These are phyloP conservation scores for Channa striata DNA, from an alignment of 2,797 vertebrate species.

Conservation along the genomic window DNA sequence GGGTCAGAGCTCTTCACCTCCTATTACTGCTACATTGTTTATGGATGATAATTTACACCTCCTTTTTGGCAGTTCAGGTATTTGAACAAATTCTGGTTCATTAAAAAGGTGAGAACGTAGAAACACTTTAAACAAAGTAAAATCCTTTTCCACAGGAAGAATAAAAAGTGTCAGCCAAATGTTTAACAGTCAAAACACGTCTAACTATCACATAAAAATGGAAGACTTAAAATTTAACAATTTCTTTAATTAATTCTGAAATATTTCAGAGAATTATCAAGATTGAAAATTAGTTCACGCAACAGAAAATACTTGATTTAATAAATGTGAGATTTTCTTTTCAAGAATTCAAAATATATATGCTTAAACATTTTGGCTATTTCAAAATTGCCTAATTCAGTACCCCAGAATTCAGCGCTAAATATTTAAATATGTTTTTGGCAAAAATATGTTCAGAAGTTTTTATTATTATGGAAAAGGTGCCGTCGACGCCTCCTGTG, in stretches of 20 bases:
- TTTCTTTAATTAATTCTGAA: not conserved
- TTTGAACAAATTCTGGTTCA: not conserved
- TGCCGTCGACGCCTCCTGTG: no score
- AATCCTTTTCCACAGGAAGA: not conserved
- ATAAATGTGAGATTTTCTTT: constrained; percentile 11
- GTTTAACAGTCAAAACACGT: no score
- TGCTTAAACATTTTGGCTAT: constrained; percentile 7
- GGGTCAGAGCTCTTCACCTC: no score
- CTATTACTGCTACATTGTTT: not conserved
- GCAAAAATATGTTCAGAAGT: no score
- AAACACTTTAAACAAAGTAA: no score
- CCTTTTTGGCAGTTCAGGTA: no score
- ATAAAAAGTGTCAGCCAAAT: no score
- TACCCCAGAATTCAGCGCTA: not conserved
- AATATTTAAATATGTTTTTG: no score
- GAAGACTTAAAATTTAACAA: no score
- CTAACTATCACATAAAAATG: no score
- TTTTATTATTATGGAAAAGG: no score
- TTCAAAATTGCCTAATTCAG: not conserved
- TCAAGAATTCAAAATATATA: constrained; percentile 6
- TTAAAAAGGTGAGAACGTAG: not conserved
- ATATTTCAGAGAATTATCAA: constrained; percentile 14
- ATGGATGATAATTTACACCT: not conserved
- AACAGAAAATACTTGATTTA: not conserved
- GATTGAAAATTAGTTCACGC: not conserved